A percentile compares a stretch with the other conserved stretches of the same genome.
Conservation (phyloP, 2,888 invertebrate genomes). For the Muschampia plurimacula region DNA sequence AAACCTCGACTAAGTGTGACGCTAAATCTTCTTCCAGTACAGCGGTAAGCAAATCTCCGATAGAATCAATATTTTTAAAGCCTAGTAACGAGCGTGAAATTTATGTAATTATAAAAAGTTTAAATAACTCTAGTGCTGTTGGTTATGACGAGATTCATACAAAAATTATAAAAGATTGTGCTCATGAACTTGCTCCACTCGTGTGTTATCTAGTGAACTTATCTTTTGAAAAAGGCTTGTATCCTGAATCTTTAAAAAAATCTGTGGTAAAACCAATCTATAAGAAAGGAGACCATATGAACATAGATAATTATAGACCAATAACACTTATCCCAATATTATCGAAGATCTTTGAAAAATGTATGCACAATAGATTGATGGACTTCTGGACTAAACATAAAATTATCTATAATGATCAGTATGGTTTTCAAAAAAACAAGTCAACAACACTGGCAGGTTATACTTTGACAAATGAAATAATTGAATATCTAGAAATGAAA, state of each 20-base stretch:
- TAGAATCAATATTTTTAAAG: not conserved
- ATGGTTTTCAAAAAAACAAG: slow-evolving; percentile 16
- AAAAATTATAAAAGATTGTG: slow-evolving; percentile 10
- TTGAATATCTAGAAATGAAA: slow-evolving; percentile 4
- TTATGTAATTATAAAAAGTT: slow-evolving; percentile 2
- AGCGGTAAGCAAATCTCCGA: not conserved
- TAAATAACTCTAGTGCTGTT: slow-evolving; percentile 16
- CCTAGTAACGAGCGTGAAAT: slow-evolving; percentile 11
- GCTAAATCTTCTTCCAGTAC: not conserved
- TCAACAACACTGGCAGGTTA: slow-evolving; percentile 17
- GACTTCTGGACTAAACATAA: slow-evolving; percentile 9
- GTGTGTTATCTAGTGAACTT: slow-evolving; percentile 19
- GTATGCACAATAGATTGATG: slow-evolving; percentile 22
- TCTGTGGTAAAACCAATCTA: slow-evolving; percentile 13
- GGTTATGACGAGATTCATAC: slow-evolving; percentile 22
- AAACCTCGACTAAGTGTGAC: not conserved
- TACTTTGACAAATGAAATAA: slow-evolving; percentile 5
- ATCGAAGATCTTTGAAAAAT: slow-evolving; percentile 30
- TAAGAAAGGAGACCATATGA: slow-evolving; percentile 10
- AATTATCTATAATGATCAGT: not conserved
- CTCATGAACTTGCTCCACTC: not conserved
- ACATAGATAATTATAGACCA: slow-evolving; percentile 25
- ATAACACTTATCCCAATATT: slow-evolving; percentile 21
- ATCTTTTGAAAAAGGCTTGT: slow-evolving; percentile 19
- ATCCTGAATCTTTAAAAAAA: slow-evolving; percentile 13